Base-by-base conservation (phyloP, 2,113 vertebrate genomes). In the Atractosteus spatula region DNA sequence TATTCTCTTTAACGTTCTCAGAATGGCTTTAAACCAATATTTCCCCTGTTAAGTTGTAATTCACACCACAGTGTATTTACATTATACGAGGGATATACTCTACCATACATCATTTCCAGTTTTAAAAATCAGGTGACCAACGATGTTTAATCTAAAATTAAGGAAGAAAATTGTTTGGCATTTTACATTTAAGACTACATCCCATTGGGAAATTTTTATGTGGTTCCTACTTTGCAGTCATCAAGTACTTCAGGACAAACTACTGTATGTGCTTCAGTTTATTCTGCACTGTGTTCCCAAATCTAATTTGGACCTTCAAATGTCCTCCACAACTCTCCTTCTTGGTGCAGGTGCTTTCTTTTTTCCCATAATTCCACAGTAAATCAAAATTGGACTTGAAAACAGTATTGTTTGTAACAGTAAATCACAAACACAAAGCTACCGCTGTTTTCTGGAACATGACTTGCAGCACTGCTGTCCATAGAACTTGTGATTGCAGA, bases 401-500 rank as follows among this genome's bases (percentile, higher is more conserved):
- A 59, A 59, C 11, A 12, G 56, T 14, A 59, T 4, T 12, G 3
- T 13, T 59, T 7, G 56, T 59, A 4, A 14, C 11, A 59, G 6
- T 14, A 13, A 59, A 42, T 16, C 7, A 17, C 3, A 41, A 7
- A n/a, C 57, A 7, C 42, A 4, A 55, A 8, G 59, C 77, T 87
- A 84, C 75, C 89, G 93, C 82, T 89, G 93, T 80, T 93, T 96
- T 81, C 87, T 88, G 0, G 94, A 91, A 75, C 97, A 99, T 3
- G 97, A 96, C 78, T 90, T 95, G 86, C 97, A 99, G 55, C 97
- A 99, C 72, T 98, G 96, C 69, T 96, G 93, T 69, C 96, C 96
- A 0, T 99, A 99, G 84, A 98, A 98, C 76, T 95, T 96, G 91
- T 99, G 96, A 84, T 96, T 96, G 73, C 97, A 99, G 74, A 99